These are phyloP conservation scores for Drosophila arizonae DNA, from an alignment of 1,140 invertebrate genomes.

Conservation along the genomic window DNA sequence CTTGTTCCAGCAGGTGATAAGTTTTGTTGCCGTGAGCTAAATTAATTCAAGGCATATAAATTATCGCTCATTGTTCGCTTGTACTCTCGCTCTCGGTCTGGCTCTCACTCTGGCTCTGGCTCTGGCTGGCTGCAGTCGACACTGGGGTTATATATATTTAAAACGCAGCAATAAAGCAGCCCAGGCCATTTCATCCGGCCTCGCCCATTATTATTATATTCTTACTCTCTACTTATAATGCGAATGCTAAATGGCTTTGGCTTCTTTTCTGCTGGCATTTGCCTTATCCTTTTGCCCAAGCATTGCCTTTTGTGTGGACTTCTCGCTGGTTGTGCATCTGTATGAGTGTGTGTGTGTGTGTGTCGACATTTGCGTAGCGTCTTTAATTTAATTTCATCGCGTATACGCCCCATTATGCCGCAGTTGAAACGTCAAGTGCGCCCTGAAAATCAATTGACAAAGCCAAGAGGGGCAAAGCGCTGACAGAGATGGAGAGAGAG, in stretches of 20 bases:
- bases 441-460: background rate
- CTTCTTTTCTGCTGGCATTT: background rate
- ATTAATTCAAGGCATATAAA: constrained; percentile 75
- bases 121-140: constrained; percentile 3
- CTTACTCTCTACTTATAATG: background rate
- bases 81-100: constrained; percentile 4
- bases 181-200: background rate
- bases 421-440: constrained; percentile 31
- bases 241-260: constrained; percentile 17
- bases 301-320: background rate
- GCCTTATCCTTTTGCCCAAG: constrained; percentile 1
- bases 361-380: constrained; percentile 13
- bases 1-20: constrained; percentile 63
- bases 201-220: constrained; percentile 3
- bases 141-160: constrained; percentile 28
- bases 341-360: background rate
- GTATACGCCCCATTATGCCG: constrained; percentile 35
- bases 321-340: background rate
- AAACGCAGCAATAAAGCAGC: constrained; percentile 6
- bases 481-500: no score
- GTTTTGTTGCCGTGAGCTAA: constrained; percentile 53
- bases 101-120: background rate
- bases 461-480: no score
- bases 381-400: constrained; percentile 46
- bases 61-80: constrained; percentile 63